Evolutionary conservation across 1,140 invertebrate species (phyloP).

Genomic region (Hermetia illucens): DNA sequence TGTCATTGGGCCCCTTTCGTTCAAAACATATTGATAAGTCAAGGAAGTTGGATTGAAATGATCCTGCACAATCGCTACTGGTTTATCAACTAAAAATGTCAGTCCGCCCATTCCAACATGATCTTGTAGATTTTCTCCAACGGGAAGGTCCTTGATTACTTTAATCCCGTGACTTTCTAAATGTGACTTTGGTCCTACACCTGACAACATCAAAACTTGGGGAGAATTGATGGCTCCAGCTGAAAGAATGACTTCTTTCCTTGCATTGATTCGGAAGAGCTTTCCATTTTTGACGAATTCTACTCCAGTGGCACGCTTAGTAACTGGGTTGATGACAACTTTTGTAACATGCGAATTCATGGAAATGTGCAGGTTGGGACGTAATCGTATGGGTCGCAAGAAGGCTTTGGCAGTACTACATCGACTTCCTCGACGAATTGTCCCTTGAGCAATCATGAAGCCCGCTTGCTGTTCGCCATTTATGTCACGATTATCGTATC

Average conservation of each 20-base stretch:
- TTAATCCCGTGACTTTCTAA: slow-evolving; percentile 52
- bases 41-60: slow-evolving; percentile 55
- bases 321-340: slow-evolving; percentile 53
- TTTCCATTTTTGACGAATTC: slow-evolving; percentile 57
- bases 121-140: slow-evolving; percentile 66
- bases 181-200: slow-evolving; percentile 66
- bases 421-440: slow-evolving; percentile 66
- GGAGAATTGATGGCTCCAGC: slow-evolving; percentile 68
- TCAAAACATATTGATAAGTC: slow-evolving; percentile 63
- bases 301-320: slow-evolving; percentile 56
- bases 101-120: slow-evolving; percentile 69
- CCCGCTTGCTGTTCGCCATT: slow-evolving; percentile 71
- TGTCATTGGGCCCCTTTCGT: slow-evolving; percentile 69
- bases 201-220: slow-evolving; percentile 75
- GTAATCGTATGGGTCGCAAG: slow-evolving; percentile 56
- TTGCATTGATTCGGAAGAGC: slow-evolving; percentile 46
- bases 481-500: slow-evolving; percentile 76
- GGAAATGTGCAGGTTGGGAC: slow-evolving; percentile 66
- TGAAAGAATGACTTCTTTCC: slow-evolving; percentile 63
- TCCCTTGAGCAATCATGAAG: slow-evolving; percentile 82
- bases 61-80: slow-evolving; percentile 61
- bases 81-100: slow-evolving; percentile 61
- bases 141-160: slow-evolving; percentile 55
- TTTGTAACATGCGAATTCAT: slow-evolving; percentile 61
- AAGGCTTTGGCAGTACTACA: slow-evolving; percentile 88